phyloP scores from a whole-genome alignment of 2,888 invertebrate species.

The Tetropium fuscum region DNA sequence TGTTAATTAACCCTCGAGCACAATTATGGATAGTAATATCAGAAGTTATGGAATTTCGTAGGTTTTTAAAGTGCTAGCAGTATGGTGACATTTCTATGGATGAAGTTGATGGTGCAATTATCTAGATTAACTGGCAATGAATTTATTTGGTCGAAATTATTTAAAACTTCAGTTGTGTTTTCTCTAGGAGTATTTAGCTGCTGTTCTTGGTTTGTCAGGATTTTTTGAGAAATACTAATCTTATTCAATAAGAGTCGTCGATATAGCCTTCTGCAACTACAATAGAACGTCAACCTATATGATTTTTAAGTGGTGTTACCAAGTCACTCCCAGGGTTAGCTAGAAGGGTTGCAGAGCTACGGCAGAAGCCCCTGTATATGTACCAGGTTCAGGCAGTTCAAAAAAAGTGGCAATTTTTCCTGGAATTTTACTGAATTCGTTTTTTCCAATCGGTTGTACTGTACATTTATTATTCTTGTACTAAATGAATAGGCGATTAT shows the following conservation, averaged over 20 bases:
- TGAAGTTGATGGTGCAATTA: too few species aligned
- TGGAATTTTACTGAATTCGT: conserved; percentile 21
- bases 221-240: conserved; percentile 20
- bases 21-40: too few species aligned
- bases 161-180: conserved; percentile 16
- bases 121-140: too few species aligned
- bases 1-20: too few species aligned
- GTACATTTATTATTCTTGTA: conserved; percentile 5
- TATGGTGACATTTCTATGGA: too few species aligned
- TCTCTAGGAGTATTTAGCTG: conserved; percentile 12
- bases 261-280: conserved; percentile 24
- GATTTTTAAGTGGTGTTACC: conserved; percentile 17
- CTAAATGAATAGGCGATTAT: neutral
- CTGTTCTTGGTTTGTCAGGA: conserved; percentile 23
- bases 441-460: conserved; percentile 22
- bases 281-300: conserved; percentile 20
- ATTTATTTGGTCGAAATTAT: too few species aligned
- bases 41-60: too few species aligned
- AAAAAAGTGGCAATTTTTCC: conserved; percentile 24
- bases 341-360: conserved; percentile 18
- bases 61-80: too few species aligned
- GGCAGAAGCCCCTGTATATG: conserved; percentile 14
- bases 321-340: conserved; percentile 18
- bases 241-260: conserved; percentile 21
- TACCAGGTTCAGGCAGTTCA: conserved; percentile 12